These are phyloP conservation scores for Clavelina lepadiformis DNA, from an alignment of 23 tunicate species.

Conservation along the genomic window DNA sequence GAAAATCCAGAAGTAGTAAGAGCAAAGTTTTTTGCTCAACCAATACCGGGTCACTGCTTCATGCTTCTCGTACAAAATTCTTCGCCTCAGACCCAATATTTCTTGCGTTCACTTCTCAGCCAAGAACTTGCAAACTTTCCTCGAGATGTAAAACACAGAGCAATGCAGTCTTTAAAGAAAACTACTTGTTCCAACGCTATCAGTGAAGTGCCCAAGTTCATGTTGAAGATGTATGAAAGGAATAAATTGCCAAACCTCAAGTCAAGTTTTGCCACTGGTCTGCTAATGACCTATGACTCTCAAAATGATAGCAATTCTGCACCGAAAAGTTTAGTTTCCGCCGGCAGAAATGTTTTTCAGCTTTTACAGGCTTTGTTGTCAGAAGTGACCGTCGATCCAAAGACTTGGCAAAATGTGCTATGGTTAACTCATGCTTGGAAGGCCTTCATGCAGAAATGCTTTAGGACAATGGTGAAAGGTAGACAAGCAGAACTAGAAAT, in stretches of 20 bases:
- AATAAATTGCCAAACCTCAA: conserved; percentile 69
- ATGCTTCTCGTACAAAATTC: conserved; percentile 2
- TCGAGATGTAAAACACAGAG: conserved; percentile 66
- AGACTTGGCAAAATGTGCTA: conserved; percentile 47
- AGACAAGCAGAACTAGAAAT: conserved; percentile 43
- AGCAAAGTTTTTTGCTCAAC: conserved; percentile 22
- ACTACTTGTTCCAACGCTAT: conserved; percentile 19
- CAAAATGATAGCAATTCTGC: conserved; percentile 12
- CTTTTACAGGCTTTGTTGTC: conserved; percentile 53
- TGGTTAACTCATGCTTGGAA: conserved; percentile 46
- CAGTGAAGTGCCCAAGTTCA: conserved; percentile 27
- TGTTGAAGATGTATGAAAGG: conserved; percentile 41
- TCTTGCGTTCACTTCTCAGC: conserved; percentile 23
- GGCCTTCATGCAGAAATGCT: conserved; percentile 40
- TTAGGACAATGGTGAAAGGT: conserved; percentile 28
- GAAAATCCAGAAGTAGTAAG: conserved; percentile 2
- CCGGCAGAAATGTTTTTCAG: conserved; percentile 41
- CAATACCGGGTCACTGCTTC: conserved; percentile 21
- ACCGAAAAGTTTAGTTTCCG: conserved; percentile 19
- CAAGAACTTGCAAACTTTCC: conserved; percentile 58
- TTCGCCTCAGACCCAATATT: conserved; percentile 20
- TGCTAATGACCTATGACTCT: conserved; percentile 39
- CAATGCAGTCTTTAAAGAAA: conserved; percentile 28
- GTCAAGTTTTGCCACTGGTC: conserved; percentile 27
- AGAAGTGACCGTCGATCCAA: conserved; percentile 71